Conservation (phyloP, 2,113 vertebrate genomes). For the Ceyx margarethae region DNA sequence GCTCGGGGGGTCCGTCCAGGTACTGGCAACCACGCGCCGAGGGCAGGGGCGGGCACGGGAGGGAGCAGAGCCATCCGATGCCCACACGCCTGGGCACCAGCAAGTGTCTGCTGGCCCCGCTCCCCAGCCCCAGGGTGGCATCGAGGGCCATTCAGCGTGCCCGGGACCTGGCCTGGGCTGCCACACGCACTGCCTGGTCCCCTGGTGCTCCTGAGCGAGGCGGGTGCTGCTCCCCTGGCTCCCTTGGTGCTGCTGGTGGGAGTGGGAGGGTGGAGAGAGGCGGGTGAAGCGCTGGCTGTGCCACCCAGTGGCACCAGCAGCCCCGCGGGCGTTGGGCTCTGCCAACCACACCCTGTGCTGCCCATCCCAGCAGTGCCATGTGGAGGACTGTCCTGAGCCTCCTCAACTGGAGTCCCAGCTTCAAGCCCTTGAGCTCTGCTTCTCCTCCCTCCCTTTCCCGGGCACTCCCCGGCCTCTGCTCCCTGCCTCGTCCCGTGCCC, state of each 20-base stretch:
- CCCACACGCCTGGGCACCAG: accelerated
- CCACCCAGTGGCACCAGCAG: accelerated
- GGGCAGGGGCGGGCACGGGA: neutral
- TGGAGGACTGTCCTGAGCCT: neutral
- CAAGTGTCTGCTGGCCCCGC: neutral
- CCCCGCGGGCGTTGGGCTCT: neutral
- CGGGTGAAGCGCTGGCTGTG: neutral
- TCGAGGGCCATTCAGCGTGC: accelerated
- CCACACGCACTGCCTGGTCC: neutral
- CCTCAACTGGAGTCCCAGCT: neutral
- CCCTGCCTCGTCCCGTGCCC: neutral
- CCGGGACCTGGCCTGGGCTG: neutral
- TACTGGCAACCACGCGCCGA: slow-evolving; percentile 66
- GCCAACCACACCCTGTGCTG: neutral
- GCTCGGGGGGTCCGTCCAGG: slow-evolving; percentile 91
- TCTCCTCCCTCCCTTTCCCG: neutral
- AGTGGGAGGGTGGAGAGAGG: accelerated
- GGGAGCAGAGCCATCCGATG: neutral
- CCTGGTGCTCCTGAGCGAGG: accelerated
- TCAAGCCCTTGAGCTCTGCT: neutral
- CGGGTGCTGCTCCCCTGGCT: neutral
- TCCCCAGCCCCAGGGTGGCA: neutral
- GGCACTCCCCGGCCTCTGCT: neutral
- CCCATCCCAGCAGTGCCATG: accelerated
- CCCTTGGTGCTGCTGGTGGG: neutral